Percentiles rank a stretch among this genome's conserved stretches.
These are phyloP conservation scores for Lepidurus apus DNA, from an alignment of 1,140 invertebrate genomes.

Conservation along the genomic window DNA sequence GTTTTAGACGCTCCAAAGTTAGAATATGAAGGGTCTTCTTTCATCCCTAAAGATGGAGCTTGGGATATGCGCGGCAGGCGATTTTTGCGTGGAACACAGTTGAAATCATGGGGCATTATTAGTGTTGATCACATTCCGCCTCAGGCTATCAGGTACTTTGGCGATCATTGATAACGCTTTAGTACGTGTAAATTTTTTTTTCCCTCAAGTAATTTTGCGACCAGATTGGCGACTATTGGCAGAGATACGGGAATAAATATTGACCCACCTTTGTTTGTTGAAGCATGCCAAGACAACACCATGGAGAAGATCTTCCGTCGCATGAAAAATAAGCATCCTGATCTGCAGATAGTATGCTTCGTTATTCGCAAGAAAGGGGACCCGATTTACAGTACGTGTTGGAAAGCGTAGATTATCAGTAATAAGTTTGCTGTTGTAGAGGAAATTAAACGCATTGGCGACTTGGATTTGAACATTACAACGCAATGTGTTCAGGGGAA, in stretches of 20 bases:
- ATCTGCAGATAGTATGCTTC: slow-evolving; percentile 52
- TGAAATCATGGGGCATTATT: slow-evolving; percentile 39
- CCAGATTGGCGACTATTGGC: neutral
- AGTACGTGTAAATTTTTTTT: neutral
- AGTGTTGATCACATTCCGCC: slow-evolving; percentile 31
- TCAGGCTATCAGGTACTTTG: slow-evolving; percentile 43
- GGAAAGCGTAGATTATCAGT: neutral
- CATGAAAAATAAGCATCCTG: slow-evolving; percentile 50
- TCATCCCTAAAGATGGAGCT: slow-evolving; percentile 51
- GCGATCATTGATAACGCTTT: slow-evolving; percentile 52
- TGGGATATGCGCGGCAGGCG: slow-evolving; percentile 59
- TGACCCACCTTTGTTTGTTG: neutral
- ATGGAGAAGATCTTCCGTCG: slow-evolving; percentile 22
- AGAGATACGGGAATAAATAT: neutral
- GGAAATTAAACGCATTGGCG: slow-evolving; percentile 65
- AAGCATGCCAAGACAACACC: neutral
- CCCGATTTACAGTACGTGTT: slow-evolving; percentile 51
- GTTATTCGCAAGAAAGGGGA: slow-evolving; percentile 53
- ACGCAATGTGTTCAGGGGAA: slow-evolving; percentile 71
- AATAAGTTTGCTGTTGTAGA: slow-evolving; percentile 41
- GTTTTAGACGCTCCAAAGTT: slow-evolving; percentile 30
- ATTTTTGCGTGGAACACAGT: slow-evolving; percentile 50
- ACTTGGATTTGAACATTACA: slow-evolving; percentile 64
- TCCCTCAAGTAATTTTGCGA: neutral
- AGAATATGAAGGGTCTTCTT: slow-evolving; percentile 39